A percentile compares a stretch with the other conserved stretches of the same genome.
Conservation (phyloP, 2,797 vertebrate species). For the Chaenodraco wilsoni region DNA sequence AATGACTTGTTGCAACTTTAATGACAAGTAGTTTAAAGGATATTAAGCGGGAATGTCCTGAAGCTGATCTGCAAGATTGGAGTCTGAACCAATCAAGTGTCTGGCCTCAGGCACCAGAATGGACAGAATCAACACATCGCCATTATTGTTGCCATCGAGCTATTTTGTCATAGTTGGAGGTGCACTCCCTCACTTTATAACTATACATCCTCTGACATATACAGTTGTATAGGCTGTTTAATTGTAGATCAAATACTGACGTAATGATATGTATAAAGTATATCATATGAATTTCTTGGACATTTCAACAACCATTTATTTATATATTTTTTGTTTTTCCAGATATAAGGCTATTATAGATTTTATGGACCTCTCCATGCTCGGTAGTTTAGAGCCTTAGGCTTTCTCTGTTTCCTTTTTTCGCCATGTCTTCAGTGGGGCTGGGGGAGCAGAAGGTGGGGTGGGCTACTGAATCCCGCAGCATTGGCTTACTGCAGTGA, state of each 20-base stretch:
- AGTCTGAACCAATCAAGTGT: conserved; percentile 30
- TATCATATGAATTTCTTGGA: neutral
- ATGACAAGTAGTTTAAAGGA: conserved; percentile 36
- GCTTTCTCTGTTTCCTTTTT: conserved; percentile 52
- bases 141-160: conserved; percentile 3
- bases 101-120: conserved; percentile 19
- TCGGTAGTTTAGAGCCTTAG: conserved; percentile 22
- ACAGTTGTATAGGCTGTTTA: neutral
- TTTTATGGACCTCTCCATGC: conserved; percentile 7
- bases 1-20: conserved; percentile 61
- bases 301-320: neutral
- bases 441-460: neutral
- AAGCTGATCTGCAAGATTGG: conserved; percentile 32
- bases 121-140: conserved; percentile 12
- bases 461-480: conserved; percentile 61
- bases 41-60: conserved; percentile 40
- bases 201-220: neutral
- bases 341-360: neutral
- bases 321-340: conserved; percentile 7
- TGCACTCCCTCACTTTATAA: neutral
- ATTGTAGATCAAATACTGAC: conserved; percentile 5
- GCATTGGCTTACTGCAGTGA: conserved; percentile 71
- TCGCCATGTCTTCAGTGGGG: conserved; percentile 50
- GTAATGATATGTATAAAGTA: neutral
- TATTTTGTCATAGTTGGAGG: neutral